phyloP scores from a whole-genome alignment of 1,140 invertebrate species.

The Scaptomyza hsui region DNA sequence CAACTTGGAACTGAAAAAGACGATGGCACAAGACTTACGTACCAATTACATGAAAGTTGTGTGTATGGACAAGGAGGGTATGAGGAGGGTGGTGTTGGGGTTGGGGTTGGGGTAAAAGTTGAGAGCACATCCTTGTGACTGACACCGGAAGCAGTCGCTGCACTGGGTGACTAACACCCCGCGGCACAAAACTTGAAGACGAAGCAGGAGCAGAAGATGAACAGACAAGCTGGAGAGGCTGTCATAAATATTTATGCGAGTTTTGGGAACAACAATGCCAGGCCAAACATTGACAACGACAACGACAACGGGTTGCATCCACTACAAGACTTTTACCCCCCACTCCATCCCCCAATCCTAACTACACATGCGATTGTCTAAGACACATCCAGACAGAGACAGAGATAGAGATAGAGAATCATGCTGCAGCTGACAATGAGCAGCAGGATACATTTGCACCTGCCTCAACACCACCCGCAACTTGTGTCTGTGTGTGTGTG shows the following conservation, averaged over 20 bases:
- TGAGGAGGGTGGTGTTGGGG: neutral
- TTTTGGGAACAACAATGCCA: slow-evolving; percentile 81
- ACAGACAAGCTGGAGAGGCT: slow-evolving; percentile 36
- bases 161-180: slow-evolving; percentile 63
- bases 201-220: slow-evolving; percentile 63
- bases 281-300: slow-evolving; percentile 48
- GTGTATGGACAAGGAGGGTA: slow-evolving; percentile 9
- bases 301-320: neutral
- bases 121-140: slow-evolving; percentile 65
- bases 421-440: slow-evolving; percentile 71
- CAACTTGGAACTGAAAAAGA: slow-evolving; percentile 59
- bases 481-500: slow-evolving; percentile 65
- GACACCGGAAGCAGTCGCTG: slow-evolving; percentile 76
- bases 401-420: neutral
- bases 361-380: slow-evolving; percentile 78
- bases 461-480: slow-evolving; percentile 44
- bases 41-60: slow-evolving; percentile 65
- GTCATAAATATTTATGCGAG: slow-evolving; percentile 84
- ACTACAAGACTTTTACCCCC: neutral
- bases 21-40: slow-evolving; percentile 69
- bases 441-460: slow-evolving; percentile 79
- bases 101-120: slow-evolving; percentile 37
- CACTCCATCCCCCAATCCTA: slow-evolving; percentile 2
- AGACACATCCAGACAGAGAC: slow-evolving; percentile 36
- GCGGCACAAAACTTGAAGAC: slow-evolving; percentile 55